These are phyloP conservation scores for Nibea albiflora DNA, from an alignment of 2,113 vertebrate genomes.

Conservation along the genomic window DNA sequence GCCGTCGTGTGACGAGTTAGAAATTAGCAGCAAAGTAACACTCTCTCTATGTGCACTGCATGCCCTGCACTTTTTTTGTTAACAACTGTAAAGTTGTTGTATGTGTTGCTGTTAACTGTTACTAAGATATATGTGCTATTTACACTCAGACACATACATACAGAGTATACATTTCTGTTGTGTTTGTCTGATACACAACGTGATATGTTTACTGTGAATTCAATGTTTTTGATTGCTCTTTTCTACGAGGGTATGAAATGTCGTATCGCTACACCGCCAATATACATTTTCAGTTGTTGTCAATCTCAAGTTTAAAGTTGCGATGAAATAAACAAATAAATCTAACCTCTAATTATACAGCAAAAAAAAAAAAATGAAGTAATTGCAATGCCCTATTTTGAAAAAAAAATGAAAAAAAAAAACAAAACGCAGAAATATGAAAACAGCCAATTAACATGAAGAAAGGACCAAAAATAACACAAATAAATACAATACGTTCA, in stretches of 20 bases:
- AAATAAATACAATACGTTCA: constrained; percentile 86
- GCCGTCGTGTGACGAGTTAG: not conserved
- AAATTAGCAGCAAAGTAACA: constrained; percentile 5
- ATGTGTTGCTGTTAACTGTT: not conserved
- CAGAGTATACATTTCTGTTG: not conserved
- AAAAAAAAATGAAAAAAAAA: constrained; percentile 64
- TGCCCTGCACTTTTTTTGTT: not conserved
- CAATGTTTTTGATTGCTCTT: constrained; percentile 31
- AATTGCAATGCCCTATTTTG: constrained; percentile 85
- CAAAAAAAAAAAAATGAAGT: constrained; percentile 75
- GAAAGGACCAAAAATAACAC: constrained; percentile 84
- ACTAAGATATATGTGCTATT: not conserved
- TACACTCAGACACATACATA: not conserved
- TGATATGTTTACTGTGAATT: constrained; percentile 5
- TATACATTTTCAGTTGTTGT: constrained; percentile 49
- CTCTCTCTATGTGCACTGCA: not conserved
- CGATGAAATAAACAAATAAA: constrained; percentile 73
- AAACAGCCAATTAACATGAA: constrained; percentile 85
- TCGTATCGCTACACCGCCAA: constrained; percentile 18
- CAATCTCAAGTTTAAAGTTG: constrained; percentile 72
- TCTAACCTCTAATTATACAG: constrained; percentile 77
- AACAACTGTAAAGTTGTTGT: not conserved
- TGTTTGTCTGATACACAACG: not conserved
- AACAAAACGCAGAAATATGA: constrained; percentile 77
- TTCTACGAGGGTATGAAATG: constrained; percentile 33